These are phyloP conservation scores for Ceramica pisi DNA, from an alignment of 2,888 invertebrate genomes.

Conservation along the genomic window DNA sequence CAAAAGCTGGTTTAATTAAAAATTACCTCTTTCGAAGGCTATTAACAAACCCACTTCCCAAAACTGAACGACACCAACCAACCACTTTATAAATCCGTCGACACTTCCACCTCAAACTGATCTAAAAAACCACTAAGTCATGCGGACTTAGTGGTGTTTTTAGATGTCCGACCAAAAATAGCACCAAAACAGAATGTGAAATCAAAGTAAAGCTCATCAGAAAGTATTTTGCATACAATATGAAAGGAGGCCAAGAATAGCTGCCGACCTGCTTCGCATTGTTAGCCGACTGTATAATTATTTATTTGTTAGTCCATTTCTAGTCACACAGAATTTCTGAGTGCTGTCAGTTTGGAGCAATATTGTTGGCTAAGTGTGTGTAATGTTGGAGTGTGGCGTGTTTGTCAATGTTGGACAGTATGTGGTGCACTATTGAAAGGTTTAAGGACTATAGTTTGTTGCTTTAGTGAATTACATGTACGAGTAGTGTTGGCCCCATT, in stretches of 20 bases:
- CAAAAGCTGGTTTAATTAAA: no score
- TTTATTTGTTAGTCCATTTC: slow-evolving; percentile 23
- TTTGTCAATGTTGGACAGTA: no score
- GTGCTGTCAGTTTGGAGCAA: background rate
- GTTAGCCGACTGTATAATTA: slow-evolving; percentile 17
- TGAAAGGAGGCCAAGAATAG: slow-evolving; percentile 20
- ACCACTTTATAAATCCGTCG: no score
- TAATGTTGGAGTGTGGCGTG: background rate
- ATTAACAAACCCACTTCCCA: background rate
- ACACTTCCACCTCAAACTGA: background rate
- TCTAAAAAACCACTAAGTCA: background rate
- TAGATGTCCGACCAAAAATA: slow-evolving; percentile 16
- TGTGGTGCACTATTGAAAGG: background rate
- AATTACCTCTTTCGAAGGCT: background rate
- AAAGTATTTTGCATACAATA: slow-evolving; percentile 19
- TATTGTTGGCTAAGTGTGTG: background rate
- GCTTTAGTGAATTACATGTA: no score
- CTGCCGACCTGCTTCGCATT: background rate
- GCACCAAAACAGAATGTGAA: slow-evolving; percentile 17
- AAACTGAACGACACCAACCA: background rate
- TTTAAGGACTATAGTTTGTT: background rate
- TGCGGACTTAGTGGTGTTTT: background rate
- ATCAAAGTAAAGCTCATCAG: slow-evolving; percentile 21
- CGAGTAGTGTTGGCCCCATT: no score
- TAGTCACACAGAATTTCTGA: slow-evolving; percentile 34